Evolutionary conservation across 2,797 vertebrate species (phyloP), one percentile per base, ranked within the genome.

Genomic region (Miichthys miiuy): DNA sequence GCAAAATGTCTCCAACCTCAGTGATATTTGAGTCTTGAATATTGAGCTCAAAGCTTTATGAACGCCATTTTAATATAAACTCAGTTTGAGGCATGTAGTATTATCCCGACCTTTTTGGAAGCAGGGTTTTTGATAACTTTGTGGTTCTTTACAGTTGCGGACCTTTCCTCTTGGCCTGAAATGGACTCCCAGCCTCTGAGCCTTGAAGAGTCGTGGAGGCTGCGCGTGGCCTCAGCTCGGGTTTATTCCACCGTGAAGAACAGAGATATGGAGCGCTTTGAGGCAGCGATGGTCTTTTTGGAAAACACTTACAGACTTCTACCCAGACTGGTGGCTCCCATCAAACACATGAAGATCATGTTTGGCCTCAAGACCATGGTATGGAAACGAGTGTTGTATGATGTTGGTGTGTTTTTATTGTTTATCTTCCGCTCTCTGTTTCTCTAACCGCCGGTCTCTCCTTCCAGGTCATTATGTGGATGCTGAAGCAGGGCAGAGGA

Each of bases 281-380:
- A 93, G 61, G 86, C 66, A 61, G 93, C 56, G 18, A 46, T 91
- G 58, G 23, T 38, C 27, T 93, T 95, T 48, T 55, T 95, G 73
- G 90, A 95, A 8, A 61, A 68, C 20, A 91, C 75, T 0, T 61
- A 91, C 81, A 72, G 25, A 13, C 89, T 95, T 23, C 65, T 92
- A 1, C 95, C 94, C 57, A 42, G 41, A 23, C 88, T 96, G 30
- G 93, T 95, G 8, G 6, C 89, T 5, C 75, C 93, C 61, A 93
- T 96, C 66, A 95, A 94, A 87, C 95, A 95, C 88, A 95, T 95
- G 95, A 96, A 96, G 88, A 91, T 96, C 75, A 42, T 93, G 73
- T 96, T 95, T 74, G 95, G 95, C 48, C 88, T 96, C 5, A 95
- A 95, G 86, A 95, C 95, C 11, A 76, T 95, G 94, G 95, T 96